These are phyloP conservation scores for Ceratina japonica DNA, from an alignment of 1,140 invertebrate genomes.

Conservation along the genomic window DNA sequence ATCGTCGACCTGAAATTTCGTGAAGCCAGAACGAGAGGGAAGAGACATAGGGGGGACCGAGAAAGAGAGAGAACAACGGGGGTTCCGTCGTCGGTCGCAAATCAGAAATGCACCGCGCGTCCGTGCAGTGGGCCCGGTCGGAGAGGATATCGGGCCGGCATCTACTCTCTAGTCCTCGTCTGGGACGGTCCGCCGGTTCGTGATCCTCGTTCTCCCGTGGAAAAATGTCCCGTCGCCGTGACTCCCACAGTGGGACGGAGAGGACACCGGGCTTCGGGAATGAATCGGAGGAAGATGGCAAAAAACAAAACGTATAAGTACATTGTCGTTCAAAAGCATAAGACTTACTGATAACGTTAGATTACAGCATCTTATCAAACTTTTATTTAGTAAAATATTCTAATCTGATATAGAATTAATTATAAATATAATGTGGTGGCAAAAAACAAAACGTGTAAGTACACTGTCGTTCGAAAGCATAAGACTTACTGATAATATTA, in stretches of 20 bases:
- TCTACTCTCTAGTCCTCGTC: conserved; percentile 53
- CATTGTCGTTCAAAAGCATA: too few species aligned
- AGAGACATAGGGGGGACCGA: background rate
- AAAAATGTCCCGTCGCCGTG: conserved; percentile 56
- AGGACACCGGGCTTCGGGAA: background rate
- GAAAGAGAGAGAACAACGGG: conserved; percentile 10
- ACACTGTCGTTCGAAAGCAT: too few species aligned
- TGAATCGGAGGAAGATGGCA: background rate
- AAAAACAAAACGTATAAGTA: too few species aligned
- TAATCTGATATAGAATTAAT: too few species aligned
- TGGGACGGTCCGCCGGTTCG: conserved; percentile 33
- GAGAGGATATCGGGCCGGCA: conserved; percentile 57
- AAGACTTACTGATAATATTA: too few species aligned
- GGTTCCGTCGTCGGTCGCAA: conserved; percentile 47
- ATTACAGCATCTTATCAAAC: too few species aligned
- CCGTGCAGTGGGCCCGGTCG: conserved; percentile 29
- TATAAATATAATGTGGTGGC: too few species aligned
- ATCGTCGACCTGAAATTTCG: conserved; percentile 21
- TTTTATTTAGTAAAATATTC: too few species aligned
- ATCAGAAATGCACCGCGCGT: conserved; percentile 58
- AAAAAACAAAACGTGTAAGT: too few species aligned
- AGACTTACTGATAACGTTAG: too few species aligned
- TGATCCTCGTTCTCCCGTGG: conserved; percentile 51
- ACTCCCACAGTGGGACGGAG: conserved; percentile 14
- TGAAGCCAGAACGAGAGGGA: background rate